Evolutionary conservation across 2,113 vertebrate species (phyloP).

Genomic region (Micronisus gabar): DNA sequence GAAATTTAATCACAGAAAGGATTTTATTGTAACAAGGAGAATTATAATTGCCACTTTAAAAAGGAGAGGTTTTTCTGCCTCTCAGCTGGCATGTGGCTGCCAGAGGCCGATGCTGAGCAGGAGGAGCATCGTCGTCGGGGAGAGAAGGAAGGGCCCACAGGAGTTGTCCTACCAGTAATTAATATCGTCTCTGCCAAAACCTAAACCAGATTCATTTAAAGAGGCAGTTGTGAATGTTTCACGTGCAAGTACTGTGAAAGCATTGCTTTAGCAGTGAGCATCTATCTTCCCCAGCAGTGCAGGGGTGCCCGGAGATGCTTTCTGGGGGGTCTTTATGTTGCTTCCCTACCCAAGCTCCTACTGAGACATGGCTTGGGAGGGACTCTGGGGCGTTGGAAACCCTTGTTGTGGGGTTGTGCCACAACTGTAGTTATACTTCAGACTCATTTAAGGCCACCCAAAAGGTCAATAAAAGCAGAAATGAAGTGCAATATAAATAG

Average conservation of each 20-base stretch:
- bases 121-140: accelerated
- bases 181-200: not conserved
- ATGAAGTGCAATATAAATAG: not conserved
- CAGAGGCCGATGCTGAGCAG: not conserved
- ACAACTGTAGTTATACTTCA: not conserved
- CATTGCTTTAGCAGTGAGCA: not conserved
- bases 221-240: not conserved
- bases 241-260: not conserved
- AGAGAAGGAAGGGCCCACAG: not conserved
- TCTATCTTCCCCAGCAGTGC: accelerated
- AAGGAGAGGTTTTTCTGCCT: not conserved
- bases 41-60: conserved; percentile 3
- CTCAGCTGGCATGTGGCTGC: accelerated
- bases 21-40: conserved; percentile 35
- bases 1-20: conserved; percentile 51
- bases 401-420: not conserved
- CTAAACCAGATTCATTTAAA: not conserved
- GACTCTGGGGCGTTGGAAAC: not conserved
- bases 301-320: accelerated
- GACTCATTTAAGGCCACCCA: not conserved
- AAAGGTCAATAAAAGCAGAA: not conserved
- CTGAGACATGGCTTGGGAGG: accelerated
- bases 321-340: accelerated
- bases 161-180: not conserved
- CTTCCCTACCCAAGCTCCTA: accelerated